A percentile compares a stretch with the other conserved stretches of the same genome.
phyloP scores from a whole-genome alignment of 2,888 invertebrate species.

The Ormia ochracea region DNA sequence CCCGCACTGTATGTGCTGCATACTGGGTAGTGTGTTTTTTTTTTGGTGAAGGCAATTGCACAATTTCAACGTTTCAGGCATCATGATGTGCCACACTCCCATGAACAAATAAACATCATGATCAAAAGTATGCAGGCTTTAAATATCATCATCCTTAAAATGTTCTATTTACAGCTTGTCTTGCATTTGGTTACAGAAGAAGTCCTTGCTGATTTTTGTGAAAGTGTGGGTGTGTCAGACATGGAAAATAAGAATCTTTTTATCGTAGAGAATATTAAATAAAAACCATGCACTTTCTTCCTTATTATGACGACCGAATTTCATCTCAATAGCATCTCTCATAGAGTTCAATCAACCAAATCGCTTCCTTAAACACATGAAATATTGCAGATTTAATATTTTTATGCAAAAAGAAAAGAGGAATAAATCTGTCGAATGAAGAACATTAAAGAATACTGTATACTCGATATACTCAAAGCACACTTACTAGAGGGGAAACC shows the following conservation, averaged over 20 bases:
- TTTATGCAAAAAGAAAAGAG: no score
- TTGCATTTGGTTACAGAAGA: neutral
- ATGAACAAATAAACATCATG: neutral
- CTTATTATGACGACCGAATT: no score
- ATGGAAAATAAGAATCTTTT: neutral
- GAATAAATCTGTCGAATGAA: no score
- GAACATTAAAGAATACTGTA: no score
- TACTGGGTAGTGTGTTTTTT: neutral
- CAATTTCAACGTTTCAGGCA: neutral
- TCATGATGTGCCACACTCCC: neutral
- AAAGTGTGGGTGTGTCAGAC: neutral
- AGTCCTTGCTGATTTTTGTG: neutral
- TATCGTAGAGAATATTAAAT: neutral
- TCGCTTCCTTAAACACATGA: no score
- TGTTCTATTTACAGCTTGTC: conserved; percentile 2
- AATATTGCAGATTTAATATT: no score
- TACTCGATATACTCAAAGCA: no score
- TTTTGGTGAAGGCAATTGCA: neutral
- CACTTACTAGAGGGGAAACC: no score
- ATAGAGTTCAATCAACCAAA: no score
- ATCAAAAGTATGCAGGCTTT: neutral
- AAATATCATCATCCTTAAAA: conserved; percentile 6
- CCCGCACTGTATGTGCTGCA: no score
- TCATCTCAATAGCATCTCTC: no score
- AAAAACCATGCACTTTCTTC: no score